phyloP scores from a whole-genome alignment of 1,140 invertebrate genomes.

The Teleogryllus occipitalis region DNA sequence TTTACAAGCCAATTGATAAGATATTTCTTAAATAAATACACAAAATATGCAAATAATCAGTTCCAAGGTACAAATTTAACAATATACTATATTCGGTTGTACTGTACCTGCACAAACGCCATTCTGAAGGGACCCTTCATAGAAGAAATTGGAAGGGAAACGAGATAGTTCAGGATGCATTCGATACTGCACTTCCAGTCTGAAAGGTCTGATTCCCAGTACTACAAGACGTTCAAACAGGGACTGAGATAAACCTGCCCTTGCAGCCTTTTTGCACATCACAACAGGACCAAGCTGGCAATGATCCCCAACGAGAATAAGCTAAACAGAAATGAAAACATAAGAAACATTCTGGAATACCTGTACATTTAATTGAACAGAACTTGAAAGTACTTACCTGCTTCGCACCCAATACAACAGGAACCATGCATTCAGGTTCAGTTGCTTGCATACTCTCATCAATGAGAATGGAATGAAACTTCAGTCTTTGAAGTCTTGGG shows the following conservation, averaged over 20 bases:
- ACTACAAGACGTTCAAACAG: conserved; percentile 96
- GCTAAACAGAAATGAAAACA: conserved; percentile 38
- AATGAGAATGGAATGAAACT: conserved; percentile 96
- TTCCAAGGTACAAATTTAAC: not conserved
- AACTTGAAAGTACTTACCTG: conserved; percentile 37
- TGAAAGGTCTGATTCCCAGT: conserved; percentile 87
- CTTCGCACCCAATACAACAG: conserved; percentile 94
- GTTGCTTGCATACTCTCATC: conserved; percentile 97
- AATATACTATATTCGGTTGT: not conserved
- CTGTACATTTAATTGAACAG: not conserved
- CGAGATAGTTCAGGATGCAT: conserved; percentile 97
- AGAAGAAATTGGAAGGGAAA: conserved; percentile 99
- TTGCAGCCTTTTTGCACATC: conserved; percentile 98
- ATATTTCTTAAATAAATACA: too few species aligned
- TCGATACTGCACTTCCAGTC: conserved; percentile 96
- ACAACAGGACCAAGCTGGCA: conserved; percentile 97
- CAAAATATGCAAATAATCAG: not conserved
- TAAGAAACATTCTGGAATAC: not conserved
- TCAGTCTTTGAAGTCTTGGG: conserved; percentile 77
- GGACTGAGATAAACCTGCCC: conserved; percentile 93
- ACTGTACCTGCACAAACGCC: conserved; percentile 79
- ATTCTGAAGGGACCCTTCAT: conserved; percentile 97
- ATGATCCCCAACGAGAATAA: conserved; percentile 97
- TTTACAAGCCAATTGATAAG: too few species aligned
- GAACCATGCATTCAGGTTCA: conserved; percentile 97